Evolutionary conservation across 2,113 vertebrate species (phyloP).

Genomic region (Elgaria multicarinata): DNA sequence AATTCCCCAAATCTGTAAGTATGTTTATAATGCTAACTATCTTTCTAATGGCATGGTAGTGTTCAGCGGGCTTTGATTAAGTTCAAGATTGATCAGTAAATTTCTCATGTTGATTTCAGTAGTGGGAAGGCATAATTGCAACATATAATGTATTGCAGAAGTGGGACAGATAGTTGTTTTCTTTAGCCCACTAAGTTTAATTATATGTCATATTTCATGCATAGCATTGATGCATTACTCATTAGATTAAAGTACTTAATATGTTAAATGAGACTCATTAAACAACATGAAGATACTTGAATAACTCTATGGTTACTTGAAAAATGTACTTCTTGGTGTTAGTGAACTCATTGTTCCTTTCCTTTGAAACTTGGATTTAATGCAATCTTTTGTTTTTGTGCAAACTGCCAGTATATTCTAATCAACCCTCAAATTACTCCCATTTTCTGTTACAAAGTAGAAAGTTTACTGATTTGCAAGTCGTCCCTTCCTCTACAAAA

Average conservation of each 20-base stretch:
- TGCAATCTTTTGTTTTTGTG: neutral
- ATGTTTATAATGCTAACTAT: neutral
- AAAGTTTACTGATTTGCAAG: neutral
- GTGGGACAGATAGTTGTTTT: neutral
- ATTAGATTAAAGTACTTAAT: neutral
- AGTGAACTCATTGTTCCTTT: neutral
- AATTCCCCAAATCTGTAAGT: neutral
- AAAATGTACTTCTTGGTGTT: neutral
- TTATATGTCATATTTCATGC: neutral
- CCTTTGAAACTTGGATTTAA: neutral
- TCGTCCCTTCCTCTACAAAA: neutral
- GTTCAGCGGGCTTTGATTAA: neutral
- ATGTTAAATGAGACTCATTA: neutral
- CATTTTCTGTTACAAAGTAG: neutral
- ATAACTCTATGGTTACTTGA: neutral
- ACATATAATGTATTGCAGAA: neutral
- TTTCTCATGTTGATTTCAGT: neutral
- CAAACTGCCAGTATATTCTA: neutral
- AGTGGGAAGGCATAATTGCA: neutral
- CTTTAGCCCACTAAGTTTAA: neutral
- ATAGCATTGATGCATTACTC: neutral
- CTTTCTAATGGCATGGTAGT: neutral
- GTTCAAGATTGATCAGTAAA: neutral
- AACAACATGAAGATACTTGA: neutral
- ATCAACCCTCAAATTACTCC: neutral